A percentile compares a stretch with the other conserved stretches of the same genome.
These are phyloP conservation scores for Acipenser transmontanus DNA, from an alignment of 2,797 vertebrate species.

Conservation along the genomic window DNA sequence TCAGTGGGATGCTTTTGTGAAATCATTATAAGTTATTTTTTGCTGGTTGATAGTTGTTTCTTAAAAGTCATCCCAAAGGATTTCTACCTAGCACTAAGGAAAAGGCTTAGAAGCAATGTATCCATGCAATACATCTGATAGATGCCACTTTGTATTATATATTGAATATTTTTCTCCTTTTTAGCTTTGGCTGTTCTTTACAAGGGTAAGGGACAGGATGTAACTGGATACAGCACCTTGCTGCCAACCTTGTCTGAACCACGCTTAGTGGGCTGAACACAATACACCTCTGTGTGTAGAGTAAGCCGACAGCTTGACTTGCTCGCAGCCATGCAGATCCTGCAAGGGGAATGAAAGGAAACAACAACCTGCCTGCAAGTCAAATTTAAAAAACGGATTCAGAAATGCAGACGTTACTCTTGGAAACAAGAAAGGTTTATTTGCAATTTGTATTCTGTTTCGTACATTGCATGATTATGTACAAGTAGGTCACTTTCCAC, in stretches of 20 bases:
- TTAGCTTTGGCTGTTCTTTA: no score
- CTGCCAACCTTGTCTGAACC: not conserved
- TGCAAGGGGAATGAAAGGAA: not conserved
- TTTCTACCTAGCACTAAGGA: not conserved
- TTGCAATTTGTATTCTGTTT: no score
- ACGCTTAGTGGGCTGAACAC: not conserved
- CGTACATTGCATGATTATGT: no score
- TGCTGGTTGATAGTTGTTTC: not conserved
- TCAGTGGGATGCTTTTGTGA: not conserved
- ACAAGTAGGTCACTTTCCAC: no score
- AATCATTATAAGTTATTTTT: not conserved
- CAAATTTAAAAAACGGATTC: not conserved
- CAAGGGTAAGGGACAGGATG: not conserved
- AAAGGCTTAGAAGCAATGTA: no score
- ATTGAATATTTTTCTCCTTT: not conserved
- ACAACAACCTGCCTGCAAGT: no score
- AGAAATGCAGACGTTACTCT: not conserved
- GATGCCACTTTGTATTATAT: no score
- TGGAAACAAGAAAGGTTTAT: no score
- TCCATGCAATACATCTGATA: no score
- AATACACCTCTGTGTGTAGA: not conserved
- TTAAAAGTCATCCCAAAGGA: not conserved
- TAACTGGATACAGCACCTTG: not conserved
- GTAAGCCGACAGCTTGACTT: not conserved
- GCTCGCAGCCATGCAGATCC: not conserved